These are phyloP conservation scores for Deroplatys truncata DNA, from an alignment of 2,888 invertebrate genomes.

Conservation along the genomic window DNA sequence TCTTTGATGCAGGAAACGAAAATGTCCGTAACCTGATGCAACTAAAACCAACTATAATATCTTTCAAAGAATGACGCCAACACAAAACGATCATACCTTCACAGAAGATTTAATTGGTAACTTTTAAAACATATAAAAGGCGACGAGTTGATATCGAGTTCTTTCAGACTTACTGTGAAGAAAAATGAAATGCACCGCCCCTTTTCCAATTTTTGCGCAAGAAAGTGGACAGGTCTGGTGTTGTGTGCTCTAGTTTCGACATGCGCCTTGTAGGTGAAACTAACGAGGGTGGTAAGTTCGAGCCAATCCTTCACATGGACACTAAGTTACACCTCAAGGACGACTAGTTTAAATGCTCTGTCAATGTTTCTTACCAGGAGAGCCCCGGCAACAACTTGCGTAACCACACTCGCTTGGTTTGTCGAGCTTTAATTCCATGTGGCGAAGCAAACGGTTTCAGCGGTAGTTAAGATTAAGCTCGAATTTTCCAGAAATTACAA, in stretches of 20 bases:
- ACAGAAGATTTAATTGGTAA: too few relatives aligned
- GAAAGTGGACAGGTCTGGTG: too few relatives aligned
- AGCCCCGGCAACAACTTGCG: neutral
- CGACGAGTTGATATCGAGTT: too few relatives aligned
- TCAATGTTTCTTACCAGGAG: neutral
- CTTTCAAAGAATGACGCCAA: too few relatives aligned
- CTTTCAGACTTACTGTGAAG: too few relatives aligned
- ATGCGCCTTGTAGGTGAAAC: neutral
- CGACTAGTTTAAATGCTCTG: neutral
- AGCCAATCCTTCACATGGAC: neutral
- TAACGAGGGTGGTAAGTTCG: neutral
- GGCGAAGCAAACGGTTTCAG: neutral
- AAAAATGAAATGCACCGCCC: too few relatives aligned
- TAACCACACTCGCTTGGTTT: neutral
- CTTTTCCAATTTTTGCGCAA: too few relatives aligned
- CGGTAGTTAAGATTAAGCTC: neutral
- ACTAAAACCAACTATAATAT: too few relatives aligned
- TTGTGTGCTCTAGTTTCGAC: neutral
- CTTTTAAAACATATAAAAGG: too few relatives aligned
- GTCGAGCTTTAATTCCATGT: neutral
- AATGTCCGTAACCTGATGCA: too few relatives aligned
- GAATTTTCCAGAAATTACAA: neutral
- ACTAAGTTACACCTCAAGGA: neutral
- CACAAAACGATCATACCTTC: too few relatives aligned
- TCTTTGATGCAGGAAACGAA: too few relatives aligned